Conservation (phyloP, 2,797 vertebrate genomes). For the Galaxias olidus region DNA sequence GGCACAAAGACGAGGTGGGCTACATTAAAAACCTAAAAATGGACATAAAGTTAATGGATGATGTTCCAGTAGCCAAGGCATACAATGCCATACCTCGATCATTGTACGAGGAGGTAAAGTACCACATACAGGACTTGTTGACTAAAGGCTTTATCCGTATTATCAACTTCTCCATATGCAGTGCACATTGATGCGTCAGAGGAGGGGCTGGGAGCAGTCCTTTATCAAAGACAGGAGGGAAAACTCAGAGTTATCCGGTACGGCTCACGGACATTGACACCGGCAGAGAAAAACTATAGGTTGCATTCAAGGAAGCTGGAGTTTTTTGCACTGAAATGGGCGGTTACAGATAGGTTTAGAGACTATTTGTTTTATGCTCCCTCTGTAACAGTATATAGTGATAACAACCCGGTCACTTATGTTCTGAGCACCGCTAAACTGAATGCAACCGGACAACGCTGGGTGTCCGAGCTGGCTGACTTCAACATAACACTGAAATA, state of each 20-base stretch:
- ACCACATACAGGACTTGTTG: too few species aligned
- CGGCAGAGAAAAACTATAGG: slow-evolving; percentile 23
- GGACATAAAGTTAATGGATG: too few species aligned
- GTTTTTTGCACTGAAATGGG: slow-evolving; percentile 30
- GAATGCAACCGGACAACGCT: slow-evolving; percentile 13
- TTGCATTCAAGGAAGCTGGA: slow-evolving; percentile 24
- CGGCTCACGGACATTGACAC: slow-evolving; percentile 22
- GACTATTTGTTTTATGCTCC: slow-evolving; percentile 37
- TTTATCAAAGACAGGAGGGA: slow-evolving; percentile 19
- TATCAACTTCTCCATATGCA: too few species aligned
- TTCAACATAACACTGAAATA: slow-evolving; percentile 27
- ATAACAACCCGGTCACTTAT: slow-evolving; percentile 35
- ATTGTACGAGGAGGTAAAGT: too few species aligned
- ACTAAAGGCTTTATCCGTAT: too few species aligned
- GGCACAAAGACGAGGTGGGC: too few species aligned
- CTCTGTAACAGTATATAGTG: slow-evolving; percentile 22
- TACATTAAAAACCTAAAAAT: too few species aligned
- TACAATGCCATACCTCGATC: too few species aligned
- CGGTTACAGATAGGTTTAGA: slow-evolving; percentile 28
- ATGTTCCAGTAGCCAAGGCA: too few species aligned
- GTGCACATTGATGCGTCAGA: slow-evolving; percentile 28
- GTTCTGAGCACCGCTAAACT: slow-evolving; percentile 29
- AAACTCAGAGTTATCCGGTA: too few species aligned
- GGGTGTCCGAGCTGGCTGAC: slow-evolving; percentile 24
- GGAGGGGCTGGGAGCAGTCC: slow-evolving; percentile 22